phyloP scores from a whole-genome alignment of 2,888 invertebrate species.

The Diadegma fenestrale region DNA sequence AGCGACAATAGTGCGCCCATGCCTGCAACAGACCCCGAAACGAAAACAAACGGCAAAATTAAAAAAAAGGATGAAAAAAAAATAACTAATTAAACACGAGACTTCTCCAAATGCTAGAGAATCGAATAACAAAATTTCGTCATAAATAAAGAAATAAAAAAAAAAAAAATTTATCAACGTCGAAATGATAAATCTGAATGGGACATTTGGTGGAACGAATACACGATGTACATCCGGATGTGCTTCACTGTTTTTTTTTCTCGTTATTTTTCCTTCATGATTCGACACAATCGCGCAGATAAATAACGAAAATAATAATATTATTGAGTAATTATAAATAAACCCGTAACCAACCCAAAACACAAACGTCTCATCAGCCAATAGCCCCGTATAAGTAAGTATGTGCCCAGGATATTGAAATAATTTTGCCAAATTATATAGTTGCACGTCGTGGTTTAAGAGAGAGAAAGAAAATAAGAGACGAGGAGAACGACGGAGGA shows the following conservation, averaged over 20 bases:
- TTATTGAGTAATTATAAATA: constrained; percentile 68
- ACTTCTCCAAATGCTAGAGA: constrained; percentile 40
- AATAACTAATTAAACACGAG: constrained; percentile 46
- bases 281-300: constrained; percentile 40
- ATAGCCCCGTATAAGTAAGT: constrained; percentile 76
- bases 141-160: constrained; percentile 39
- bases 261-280: constrained; percentile 28
- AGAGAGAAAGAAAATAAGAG: constrained; percentile 70
- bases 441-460: constrained; percentile 66
- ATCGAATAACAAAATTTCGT: constrained; percentile 22
- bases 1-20: constrained; percentile 82
- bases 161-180: constrained; percentile 28
- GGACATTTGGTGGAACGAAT: constrained; percentile 31
- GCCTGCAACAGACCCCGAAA: constrained; percentile 82
- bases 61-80: constrained; percentile 63
- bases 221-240: constrained; percentile 32
- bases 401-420: constrained; percentile 76
- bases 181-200: not conserved
- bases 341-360: constrained; percentile 84
- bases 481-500: constrained; percentile 62
- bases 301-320: constrained; percentile 48
- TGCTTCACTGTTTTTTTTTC: not conserved
- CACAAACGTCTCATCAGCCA: constrained; percentile 82
- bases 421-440: constrained; percentile 76
- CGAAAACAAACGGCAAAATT: constrained; percentile 63